Conservation (phyloP, 2,113 vertebrate species). For the Leptobrachium leishanense region DNA sequence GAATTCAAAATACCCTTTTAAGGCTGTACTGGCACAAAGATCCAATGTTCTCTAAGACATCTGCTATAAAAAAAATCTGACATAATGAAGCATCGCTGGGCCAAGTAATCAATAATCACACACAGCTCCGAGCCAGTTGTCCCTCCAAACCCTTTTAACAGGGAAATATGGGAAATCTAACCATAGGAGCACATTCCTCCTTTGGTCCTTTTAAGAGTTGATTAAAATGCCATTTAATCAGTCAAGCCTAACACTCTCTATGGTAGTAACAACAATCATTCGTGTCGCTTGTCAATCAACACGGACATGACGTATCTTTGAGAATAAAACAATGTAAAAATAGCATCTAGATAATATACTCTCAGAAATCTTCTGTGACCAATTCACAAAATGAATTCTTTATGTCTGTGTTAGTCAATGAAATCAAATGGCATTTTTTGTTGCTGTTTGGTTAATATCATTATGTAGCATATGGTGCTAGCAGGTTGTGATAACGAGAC, state of each 20-base stretch:
- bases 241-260: constrained; percentile 3
- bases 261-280: constrained; percentile 4
- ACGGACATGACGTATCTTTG: not conserved
- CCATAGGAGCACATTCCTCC: constrained; percentile 21
- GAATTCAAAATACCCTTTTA: too few species aligned
- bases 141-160: constrained; percentile 36
- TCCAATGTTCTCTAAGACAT: not conserved
- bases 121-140: constrained; percentile 33
- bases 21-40: not conserved
- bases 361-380: too few species aligned
- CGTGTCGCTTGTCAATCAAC: constrained; percentile 9
- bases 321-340: too few species aligned
- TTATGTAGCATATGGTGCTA: too few species aligned
- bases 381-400: too few species aligned
- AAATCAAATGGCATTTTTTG: too few species aligned
- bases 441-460: too few species aligned
- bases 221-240: constrained; percentile 42
- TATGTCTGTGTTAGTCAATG: too few species aligned
- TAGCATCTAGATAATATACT: too few species aligned
- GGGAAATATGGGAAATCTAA: constrained; percentile 23
- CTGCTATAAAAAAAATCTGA: constrained; percentile 16
- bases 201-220: constrained; percentile 24
- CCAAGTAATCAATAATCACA: constrained; percentile 39
- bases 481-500: too few species aligned
- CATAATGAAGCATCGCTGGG: constrained; percentile 23